Evolutionary conservation across 1,140 invertebrate genomes (phyloP).

Genomic region (Drosophila sproati): DNA sequence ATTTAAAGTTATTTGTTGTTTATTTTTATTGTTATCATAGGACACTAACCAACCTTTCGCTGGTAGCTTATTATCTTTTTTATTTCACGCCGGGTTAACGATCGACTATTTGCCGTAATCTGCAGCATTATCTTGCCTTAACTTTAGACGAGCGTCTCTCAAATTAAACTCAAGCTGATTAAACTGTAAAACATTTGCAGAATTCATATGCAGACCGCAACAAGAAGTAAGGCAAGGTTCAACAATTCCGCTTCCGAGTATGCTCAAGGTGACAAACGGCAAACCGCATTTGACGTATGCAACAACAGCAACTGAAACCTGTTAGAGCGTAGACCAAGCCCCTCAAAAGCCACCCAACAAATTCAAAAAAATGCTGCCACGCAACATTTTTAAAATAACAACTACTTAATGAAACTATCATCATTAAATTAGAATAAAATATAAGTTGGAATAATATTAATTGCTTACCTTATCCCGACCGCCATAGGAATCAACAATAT

Average conservation of each 20-base stretch:
- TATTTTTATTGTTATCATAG: not conserved
- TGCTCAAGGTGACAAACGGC: constrained; percentile 31
- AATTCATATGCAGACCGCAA: constrained; percentile 22
- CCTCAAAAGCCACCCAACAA: not conserved
- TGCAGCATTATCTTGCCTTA: constrained; percentile 60
- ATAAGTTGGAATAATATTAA: not conserved
- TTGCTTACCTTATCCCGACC: constrained; percentile 86
- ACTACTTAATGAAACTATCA: not conserved
- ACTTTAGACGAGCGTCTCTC: constrained; percentile 11
- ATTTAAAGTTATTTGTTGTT: not conserved
- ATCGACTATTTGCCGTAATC: constrained; percentile 37
- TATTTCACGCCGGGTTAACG: constrained; percentile 50
- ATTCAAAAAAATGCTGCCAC: constrained; percentile 48
- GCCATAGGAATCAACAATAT: constrained; percentile 86
- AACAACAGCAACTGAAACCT: constrained; percentile 49
- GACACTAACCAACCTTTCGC: constrained; percentile 56
- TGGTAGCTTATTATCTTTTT: constrained; percentile 60
- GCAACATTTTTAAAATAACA: constrained; percentile 49
- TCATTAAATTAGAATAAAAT: not conserved
- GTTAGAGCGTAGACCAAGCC: constrained; percentile 52
- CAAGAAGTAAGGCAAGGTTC: constrained; percentile 71
- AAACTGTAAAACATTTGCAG: constrained; percentile 36
- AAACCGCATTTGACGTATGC: not conserved
- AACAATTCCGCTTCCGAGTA: constrained; percentile 50
- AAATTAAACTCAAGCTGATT: constrained; percentile 43